phyloP scores from a whole-genome alignment of 92 coral and sea anemone genomes.

The Porites rus region DNA sequence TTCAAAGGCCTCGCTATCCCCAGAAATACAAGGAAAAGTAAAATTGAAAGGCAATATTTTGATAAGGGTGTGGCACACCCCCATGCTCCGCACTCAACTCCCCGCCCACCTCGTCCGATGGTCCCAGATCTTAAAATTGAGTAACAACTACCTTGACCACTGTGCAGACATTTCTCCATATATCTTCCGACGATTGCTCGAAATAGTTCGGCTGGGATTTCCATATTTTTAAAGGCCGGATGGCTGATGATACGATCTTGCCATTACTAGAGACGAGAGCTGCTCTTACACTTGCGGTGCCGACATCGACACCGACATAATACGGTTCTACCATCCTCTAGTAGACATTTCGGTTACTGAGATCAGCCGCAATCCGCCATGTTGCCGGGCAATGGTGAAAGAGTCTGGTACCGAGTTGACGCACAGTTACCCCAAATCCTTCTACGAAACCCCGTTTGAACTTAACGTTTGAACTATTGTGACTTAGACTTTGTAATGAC shows the following conservation, averaged over 20 bases:
- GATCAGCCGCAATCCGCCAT: not conserved
- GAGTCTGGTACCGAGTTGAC: not conserved
- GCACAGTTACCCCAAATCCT: too few species aligned
- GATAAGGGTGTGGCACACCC: too few species aligned
- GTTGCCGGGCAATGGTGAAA: not conserved
- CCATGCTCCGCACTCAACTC: too few species aligned
- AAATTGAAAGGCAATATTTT: too few species aligned
- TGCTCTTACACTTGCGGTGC: constrained; percentile 91
- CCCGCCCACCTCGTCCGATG: too few species aligned
- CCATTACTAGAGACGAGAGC: constrained; percentile 81
- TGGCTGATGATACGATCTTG: constrained; percentile 51
- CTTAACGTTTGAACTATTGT: too few species aligned
- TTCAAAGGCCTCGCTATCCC: too few species aligned
- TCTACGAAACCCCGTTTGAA: too few species aligned
- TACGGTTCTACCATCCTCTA: constrained; percentile 6
- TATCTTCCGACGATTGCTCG: constrained; percentile 89
- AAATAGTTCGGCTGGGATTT: constrained; percentile 51
- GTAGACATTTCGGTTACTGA: too few species aligned
- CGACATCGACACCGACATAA: constrained; percentile 94
- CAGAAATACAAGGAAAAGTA: too few species aligned
- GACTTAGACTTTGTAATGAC: too few species aligned
- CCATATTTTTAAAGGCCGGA: constrained; percentile 82
- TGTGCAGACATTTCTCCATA: constrained; percentile 82
- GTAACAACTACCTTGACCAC: constrained; percentile 63
- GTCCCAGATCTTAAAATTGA: not conserved